phyloP scores from a whole-genome alignment of 1,140 invertebrate species.

The Aphis craccivora region DNA sequence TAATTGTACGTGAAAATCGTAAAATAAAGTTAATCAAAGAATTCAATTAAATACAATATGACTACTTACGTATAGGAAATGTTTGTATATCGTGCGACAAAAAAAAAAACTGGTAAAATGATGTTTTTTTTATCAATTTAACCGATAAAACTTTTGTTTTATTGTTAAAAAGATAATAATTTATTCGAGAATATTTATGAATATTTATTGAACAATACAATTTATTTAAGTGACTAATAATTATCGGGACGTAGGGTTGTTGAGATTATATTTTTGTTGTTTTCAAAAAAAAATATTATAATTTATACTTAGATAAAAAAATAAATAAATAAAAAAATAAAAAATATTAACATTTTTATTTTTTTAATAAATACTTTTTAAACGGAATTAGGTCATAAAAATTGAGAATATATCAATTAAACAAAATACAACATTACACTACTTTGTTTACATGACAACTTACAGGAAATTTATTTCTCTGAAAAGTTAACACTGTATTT shows the following conservation, averaged over 20 bases:
- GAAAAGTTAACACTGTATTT: neutral
- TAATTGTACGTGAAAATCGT: neutral
- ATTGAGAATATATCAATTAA: neutral
- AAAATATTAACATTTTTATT: too few relatives aligned
- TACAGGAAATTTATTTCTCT: neutral
- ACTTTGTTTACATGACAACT: neutral
- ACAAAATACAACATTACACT: neutral
- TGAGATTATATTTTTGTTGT: neutral
- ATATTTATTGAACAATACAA: constrained; percentile 11
- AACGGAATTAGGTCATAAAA: neutral
- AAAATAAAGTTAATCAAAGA: neutral
- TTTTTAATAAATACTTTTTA: neutral
- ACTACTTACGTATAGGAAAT: neutral
- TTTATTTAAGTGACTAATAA: neutral
- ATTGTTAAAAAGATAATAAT: neutral
- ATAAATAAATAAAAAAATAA: too few relatives aligned
- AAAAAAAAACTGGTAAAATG: neutral
- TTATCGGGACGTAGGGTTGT: neutral
- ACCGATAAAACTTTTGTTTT: neutral
- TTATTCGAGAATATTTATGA: neutral
- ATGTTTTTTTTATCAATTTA: neutral
- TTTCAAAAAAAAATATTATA: neutral
- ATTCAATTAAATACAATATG: neutral
- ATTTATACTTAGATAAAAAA: neutral
- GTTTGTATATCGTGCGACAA: neutral